Evolutionary conservation across 2,113 vertebrate genomes (phyloP).

Genomic region (Trachemys scripta): DNA sequence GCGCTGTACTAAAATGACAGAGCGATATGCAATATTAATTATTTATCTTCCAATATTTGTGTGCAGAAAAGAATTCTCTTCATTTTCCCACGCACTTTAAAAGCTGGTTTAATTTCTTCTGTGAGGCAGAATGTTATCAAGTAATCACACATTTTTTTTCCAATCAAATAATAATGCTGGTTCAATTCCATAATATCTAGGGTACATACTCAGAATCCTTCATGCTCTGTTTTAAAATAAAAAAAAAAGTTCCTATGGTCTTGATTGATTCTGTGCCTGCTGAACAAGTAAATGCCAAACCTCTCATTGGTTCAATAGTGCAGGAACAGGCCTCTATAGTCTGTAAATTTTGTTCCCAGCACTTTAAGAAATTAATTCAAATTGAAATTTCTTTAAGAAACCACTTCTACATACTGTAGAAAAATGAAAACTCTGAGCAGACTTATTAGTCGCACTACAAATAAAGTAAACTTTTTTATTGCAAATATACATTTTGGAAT

Average conservation of each 20-base stretch:
- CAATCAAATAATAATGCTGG: background rate
- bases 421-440: background rate
- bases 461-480: background rate
- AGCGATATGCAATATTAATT: conserved; percentile 3
- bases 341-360: background rate
- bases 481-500: background rate
- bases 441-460: background rate
- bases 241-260: background rate
- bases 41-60: conserved; percentile 38
- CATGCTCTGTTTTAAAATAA: conserved; percentile 2
- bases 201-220: background rate
- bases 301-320: background rate
- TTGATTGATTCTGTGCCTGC: background rate
- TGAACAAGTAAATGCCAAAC: background rate
- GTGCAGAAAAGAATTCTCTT: conserved; percentile 27
- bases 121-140: conserved; percentile 43
- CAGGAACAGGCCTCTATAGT: background rate
- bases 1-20: background rate
- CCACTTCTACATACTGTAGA: background rate
- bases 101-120: conserved; percentile 48
- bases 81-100: conserved; percentile 54
- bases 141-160: background rate
- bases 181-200: background rate
- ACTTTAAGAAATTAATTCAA: background rate
- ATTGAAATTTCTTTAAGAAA: background rate